Percentiles rank a stretch among this genome's conserved stretches.
These are phyloP conservation scores for Kryptolebias marmoratus DNA, from an alignment of 2,113 vertebrate species.

Conservation along the genomic window DNA sequence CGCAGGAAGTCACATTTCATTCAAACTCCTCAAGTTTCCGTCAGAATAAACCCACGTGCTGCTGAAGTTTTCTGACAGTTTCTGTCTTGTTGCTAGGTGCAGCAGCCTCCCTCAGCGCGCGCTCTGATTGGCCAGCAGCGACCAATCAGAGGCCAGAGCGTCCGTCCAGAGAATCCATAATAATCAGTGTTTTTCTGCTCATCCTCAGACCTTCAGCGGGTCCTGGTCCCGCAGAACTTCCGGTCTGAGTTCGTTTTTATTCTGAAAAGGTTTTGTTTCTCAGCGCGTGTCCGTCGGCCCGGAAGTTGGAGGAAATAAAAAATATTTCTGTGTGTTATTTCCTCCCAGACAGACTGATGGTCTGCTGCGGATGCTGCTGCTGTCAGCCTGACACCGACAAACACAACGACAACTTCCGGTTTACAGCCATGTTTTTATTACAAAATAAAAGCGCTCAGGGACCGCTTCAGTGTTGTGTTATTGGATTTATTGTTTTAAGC, in stretches of 20 bases:
- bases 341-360: background rate
- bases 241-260: background rate
- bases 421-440: background rate
- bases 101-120: constrained; percentile 29
- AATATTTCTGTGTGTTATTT: background rate
- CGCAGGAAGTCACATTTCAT: background rate
- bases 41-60: background rate
- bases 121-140: constrained; percentile 57
- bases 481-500: too few relatives aligned
- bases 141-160: constrained; percentile 65
- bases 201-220: background rate
- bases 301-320: too few relatives aligned
- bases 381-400: background rate
- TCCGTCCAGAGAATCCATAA: constrained; percentile 52
- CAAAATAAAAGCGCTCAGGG: constrained; percentile 32
- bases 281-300: background rate
- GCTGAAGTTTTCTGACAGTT: background rate
- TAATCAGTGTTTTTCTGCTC: constrained; percentile 1
- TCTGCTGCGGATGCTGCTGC: constrained; percentile 16
- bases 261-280: background rate
- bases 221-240: background rate
- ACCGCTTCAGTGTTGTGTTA: too few relatives aligned
- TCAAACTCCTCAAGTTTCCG: background rate
- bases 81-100: constrained; percentile 68
- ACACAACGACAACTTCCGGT: constrained; percentile 7